Percentiles rank a stretch among this genome's conserved stretches.
Evolutionary conservation across 2,113 vertebrate species (phyloP).

Genomic region (Xenopus borealis): DNA sequence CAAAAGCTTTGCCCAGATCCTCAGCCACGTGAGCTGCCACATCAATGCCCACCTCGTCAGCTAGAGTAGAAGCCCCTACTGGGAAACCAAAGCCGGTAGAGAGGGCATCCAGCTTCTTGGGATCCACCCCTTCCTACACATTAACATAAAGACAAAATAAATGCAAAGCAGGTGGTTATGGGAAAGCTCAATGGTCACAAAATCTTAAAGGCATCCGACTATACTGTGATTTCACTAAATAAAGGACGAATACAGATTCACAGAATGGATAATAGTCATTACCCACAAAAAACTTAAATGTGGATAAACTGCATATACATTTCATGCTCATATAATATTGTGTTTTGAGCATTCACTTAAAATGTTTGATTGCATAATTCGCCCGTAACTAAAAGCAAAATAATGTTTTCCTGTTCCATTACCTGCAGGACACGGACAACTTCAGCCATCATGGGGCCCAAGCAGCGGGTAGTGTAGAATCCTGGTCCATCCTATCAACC

Average conservation of each 20-base stretch:
- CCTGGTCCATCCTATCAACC: constrained; percentile 87
- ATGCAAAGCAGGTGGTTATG: too few species aligned
- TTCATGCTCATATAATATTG: too few species aligned
- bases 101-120: constrained; percentile 85
- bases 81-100: constrained; percentile 90
- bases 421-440: constrained; percentile 89
- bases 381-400: too few species aligned
- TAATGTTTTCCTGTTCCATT: not conserved
- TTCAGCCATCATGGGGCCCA: constrained; percentile 88
- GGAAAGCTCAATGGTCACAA: too few species aligned
- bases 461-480: constrained; percentile 95
- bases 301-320: too few species aligned
- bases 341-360: too few species aligned
- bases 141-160: not conserved
- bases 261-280: too few species aligned
- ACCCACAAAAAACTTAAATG: too few species aligned
- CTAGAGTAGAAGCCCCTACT: constrained; percentile 82
- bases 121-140: constrained; percentile 79
- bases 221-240: too few species aligned
- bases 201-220: too few species aligned
- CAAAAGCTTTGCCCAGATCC: constrained; percentile 90
- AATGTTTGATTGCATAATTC: too few species aligned
- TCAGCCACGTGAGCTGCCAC: constrained; percentile 87
- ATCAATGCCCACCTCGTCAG: constrained; percentile 93
- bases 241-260: too few species aligned